Base-by-base conservation (phyloP, 2,797 vertebrate species). In the Florisuga fusca region DNA sequence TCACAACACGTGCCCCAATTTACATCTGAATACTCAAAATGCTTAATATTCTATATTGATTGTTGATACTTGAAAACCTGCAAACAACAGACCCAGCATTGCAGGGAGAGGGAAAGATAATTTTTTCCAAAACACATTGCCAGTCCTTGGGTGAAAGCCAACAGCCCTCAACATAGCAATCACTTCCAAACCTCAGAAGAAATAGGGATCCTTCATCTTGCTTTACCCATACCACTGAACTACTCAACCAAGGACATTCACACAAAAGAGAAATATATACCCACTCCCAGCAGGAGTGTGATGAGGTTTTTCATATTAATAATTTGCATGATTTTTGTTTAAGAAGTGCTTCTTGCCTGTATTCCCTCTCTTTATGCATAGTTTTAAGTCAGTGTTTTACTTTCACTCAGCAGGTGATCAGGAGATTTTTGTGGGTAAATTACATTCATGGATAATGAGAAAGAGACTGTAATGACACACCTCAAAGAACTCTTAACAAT, bases 401-500 rank as follows among this genome's bases (percentile, higher is more conserved):
- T 83, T 93, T 88, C 36, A 54, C 77, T 66, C 84, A 84, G 86
- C 64, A 61, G 86, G 82, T 88, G 80, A 84, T 66, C 15, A 8
- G 5, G 27, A 73, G 2, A 21, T 75, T 78, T 89, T 87, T 79
- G 69, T 73, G 66, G 54, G 55, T 54, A 95, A 81, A 90, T 88
- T n/a, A 81, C 26, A 45, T 88, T 87, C 8, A 13, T 76, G 43
- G 45, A 38, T 85, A 92, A 93, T 85, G 93, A 92, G 54, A 86
- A 93, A 94, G 74, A 92, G 61, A 46, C 68, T 73, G 36, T 66
- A 94, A 95, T 93, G 78, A 97, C 77, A 92, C 94, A 96, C 72
- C 68, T 96, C 78, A 84, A 88, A 84, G 63, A 89, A 89, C 54
- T 64, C 80, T n/a, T 80, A 85, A 80, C 91, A 48, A 1, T 57